These are phyloP conservation scores for Saccostrea echinata DNA, from an alignment of 1,140 invertebrate genomes.

Conservation along the genomic window DNA sequence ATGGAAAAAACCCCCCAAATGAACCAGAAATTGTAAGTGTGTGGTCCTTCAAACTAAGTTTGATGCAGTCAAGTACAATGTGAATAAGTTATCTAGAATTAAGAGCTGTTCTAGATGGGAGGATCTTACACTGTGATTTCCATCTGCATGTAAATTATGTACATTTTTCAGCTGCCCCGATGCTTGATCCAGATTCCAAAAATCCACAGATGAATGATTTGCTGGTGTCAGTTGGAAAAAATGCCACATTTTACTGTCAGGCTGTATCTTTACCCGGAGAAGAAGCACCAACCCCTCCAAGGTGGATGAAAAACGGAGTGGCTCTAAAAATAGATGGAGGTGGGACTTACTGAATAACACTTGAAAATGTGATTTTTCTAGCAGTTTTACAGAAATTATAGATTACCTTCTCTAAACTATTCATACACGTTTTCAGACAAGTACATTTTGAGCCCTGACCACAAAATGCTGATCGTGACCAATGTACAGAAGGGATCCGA, in stretches of 20 bases:
- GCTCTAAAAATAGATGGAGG: not conserved
- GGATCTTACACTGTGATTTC: too few relatives aligned
- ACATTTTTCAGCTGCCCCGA: not conserved
- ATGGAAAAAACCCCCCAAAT: too few relatives aligned
- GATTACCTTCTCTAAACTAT: too few relatives aligned
- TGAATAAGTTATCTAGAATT: too few relatives aligned
- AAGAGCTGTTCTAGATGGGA: too few relatives aligned
- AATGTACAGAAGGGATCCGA: not conserved
- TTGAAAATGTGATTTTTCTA: too few relatives aligned
- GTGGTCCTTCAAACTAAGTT: too few relatives aligned
- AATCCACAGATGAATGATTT: not conserved
- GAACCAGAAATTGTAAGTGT: too few relatives aligned
- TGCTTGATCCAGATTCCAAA: not conserved
- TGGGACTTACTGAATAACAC: not conserved
- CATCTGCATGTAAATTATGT: too few relatives aligned
- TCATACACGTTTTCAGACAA: not conserved
- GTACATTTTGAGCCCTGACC: not conserved
- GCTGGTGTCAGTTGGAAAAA: not conserved
- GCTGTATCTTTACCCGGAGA: not conserved
- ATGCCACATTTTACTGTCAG: not conserved
- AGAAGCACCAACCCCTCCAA: not conserved
- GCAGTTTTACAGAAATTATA: too few relatives aligned
- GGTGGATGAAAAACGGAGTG: slow-evolving; percentile 25
- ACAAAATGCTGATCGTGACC: not conserved
- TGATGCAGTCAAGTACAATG: too few relatives aligned